Evolutionary conservation across 2,113 vertebrate genomes (phyloP), one percentile per base, ranked within the genome.

Genomic region (Tetraodon nigroviridis): DNA sequence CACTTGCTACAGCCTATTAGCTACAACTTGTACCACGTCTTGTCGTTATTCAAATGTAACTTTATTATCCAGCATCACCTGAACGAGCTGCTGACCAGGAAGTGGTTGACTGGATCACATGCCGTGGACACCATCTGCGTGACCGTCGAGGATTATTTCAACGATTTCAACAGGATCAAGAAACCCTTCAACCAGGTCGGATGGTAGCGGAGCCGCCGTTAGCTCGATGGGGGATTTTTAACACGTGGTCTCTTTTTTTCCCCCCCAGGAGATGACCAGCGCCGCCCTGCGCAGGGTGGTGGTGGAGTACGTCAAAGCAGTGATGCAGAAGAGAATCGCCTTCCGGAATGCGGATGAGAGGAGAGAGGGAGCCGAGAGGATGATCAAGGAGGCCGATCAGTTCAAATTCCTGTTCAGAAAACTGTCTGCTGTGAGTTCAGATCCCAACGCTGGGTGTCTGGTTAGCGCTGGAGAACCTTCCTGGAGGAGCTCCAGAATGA

Each of bases 101-200:
- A 98, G 82, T 99, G 96, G 97, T 79, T 98, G 55, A 75, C 60
- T 0, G 97, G 94, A 0, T 94, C 92, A 18, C 97, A 95, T 19
- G 94, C 96, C 1, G 94, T 98, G 42, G 97, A 97, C 78, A 98
- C 92, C 44, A 97, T 99, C 84, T 98, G 96, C 78, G 95, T 98
- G 80, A 98, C 97, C 0, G 92, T 99, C 61, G 96, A 98, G 75
- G 96, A 98, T 81, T 99, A 99, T 81, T 99, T 99, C 84, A 97
- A 94, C 46, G 97, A 99, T 83, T 99, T 99, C 80, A 92, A 95
- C 84, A 97, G 87, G 78, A 97, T 99, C 78, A 99, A 98, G 84
- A 96, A 92, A 61, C 95, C 95, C 1, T 97, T 93, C 64, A 97
- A 92, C 80, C 93, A 94, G 95, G 97, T 97, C 84, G 46, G 79